These are phyloP conservation scores for Proctacanthus coquilletti DNA, from an alignment of 1,140 invertebrate species.

Conservation along the genomic window DNA sequence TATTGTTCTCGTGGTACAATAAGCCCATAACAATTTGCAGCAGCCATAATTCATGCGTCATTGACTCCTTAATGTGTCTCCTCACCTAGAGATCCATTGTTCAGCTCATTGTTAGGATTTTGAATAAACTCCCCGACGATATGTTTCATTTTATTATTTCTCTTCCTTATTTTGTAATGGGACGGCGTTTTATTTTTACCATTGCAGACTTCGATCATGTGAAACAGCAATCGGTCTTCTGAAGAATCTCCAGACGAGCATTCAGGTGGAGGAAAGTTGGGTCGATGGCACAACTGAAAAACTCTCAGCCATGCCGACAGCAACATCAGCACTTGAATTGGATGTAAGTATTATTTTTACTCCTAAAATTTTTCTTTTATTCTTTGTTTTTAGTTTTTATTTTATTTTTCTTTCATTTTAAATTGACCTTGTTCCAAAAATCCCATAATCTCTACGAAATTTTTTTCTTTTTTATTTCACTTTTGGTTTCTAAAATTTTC, in stretches of 20 bases:
- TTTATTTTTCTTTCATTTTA: background rate
- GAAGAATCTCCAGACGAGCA: constrained; percentile 70
- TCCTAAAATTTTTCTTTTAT: background rate
- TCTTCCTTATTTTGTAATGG: background rate
- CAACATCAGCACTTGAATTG: constrained; percentile 29
- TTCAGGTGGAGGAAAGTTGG: constrained; percentile 76
- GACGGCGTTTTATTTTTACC: constrained; percentile 10
- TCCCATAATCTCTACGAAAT: background rate
- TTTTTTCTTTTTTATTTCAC: constrained; percentile 1
- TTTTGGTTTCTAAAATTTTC: no score
- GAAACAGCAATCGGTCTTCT: constrained; percentile 73
- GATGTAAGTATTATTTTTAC: constrained; percentile 22
- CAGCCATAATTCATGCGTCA: no score
- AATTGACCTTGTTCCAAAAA: background rate
- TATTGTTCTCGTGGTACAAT: no score
- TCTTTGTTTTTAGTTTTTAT: no score
- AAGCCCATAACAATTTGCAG: no score
- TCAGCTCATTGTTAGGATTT: no score
- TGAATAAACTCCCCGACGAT: no score
- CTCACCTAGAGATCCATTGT: no score
- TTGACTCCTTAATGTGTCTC: no score
- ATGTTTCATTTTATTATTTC: background rate
- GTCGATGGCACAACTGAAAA: constrained; percentile 50
- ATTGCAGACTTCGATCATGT: constrained; percentile 59
- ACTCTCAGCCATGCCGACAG: constrained; percentile 27